Conservation (phyloP, 2,113 vertebrate species). For the Brachypteracias leptosomus region DNA sequence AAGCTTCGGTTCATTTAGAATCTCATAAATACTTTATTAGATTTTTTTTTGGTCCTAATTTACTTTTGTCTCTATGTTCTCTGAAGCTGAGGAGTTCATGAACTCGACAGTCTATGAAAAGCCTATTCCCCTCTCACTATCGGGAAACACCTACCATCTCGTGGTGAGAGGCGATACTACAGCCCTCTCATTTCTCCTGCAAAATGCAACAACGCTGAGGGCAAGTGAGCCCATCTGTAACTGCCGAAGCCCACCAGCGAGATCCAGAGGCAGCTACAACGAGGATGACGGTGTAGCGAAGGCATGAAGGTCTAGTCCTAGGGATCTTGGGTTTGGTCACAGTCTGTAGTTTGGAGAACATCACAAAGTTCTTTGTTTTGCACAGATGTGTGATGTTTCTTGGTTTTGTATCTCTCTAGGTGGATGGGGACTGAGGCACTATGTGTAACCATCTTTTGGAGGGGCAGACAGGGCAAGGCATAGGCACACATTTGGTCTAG, state of each 20-base stretch:
- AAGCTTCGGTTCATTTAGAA: not conserved
- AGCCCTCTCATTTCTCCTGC: not conserved
- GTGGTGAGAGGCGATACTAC: not conserved
- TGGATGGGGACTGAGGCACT: not conserved
- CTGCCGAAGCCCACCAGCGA: not conserved
- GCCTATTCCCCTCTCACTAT: not conserved
- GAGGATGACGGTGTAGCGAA: not conserved
- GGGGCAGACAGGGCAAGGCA: not conserved
- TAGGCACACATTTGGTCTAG: not conserved
- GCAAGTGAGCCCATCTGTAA: not conserved
- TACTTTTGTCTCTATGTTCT: not conserved
- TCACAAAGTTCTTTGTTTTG: not conserved
- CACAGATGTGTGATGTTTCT: accelerated
- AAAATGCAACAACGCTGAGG: not conserved
- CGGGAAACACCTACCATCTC: not conserved
- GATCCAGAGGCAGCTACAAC: not conserved
- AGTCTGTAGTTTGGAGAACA: not conserved
- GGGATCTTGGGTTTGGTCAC: not conserved
- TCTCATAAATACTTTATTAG: not conserved
- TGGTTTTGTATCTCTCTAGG: not conserved
- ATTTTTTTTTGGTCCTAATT: not conserved
- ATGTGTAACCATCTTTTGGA: not conserved
- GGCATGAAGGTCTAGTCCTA: not conserved
- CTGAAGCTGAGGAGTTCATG: not conserved
- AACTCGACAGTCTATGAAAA: not conserved